Conservation (phyloP, 2,797 vertebrate genomes). For the Petrocephalus sullivani region DNA sequence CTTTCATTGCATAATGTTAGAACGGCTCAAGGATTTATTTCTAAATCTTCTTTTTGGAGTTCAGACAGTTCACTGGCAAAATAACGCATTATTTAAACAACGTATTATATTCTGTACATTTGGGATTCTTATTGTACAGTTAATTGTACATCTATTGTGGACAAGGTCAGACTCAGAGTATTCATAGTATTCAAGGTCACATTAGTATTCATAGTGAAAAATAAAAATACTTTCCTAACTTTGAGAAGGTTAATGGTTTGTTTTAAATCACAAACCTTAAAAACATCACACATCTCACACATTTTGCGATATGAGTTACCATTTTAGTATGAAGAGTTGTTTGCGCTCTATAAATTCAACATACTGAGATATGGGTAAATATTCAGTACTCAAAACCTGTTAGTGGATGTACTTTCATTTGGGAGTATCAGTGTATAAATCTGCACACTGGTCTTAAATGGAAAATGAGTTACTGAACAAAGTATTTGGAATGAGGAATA, state of each 20-base stretch:
- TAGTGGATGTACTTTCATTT: not conserved
- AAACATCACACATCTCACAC: not conserved
- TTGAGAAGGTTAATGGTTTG: not conserved
- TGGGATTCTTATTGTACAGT: not conserved
- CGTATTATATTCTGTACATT: not conserved
- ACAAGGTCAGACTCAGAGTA: not conserved
- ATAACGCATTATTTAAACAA: not conserved
- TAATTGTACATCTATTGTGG: not conserved
- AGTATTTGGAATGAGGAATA: not conserved
- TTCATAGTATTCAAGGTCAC: not conserved
- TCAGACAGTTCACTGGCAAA: not conserved
- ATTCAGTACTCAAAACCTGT: not conserved
- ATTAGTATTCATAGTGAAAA: not conserved
- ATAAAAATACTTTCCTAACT: not conserved
- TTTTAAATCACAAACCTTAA: not conserved
- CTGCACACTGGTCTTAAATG: not conserved
- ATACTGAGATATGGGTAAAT: not conserved
- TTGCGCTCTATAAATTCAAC: not conserved
- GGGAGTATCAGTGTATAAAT: not conserved
- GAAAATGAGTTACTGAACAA: not conserved
- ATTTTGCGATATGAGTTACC: not conserved
- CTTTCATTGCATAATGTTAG: not conserved
- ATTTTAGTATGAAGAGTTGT: not conserved
- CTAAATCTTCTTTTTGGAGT: not conserved
- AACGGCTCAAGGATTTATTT: not conserved